A percentile compares a stretch with the other conserved stretches of the same genome.
Conservation (phyloP, 2,113 vertebrate species). For the Neopipo cinnamomea region DNA sequence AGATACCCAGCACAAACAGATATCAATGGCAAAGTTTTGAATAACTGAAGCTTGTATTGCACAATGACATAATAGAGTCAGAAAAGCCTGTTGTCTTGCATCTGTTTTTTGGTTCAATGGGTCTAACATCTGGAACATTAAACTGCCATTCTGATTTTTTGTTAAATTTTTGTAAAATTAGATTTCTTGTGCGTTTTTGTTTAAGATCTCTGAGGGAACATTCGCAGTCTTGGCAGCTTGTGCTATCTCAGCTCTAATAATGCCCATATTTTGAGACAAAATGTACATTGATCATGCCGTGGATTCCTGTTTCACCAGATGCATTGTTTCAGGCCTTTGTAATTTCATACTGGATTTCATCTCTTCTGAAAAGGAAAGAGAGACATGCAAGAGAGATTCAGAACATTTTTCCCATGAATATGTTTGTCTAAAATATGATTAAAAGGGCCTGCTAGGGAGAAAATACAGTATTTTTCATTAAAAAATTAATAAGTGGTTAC, state of each 20-base stretch:
- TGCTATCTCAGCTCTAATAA: conserved; percentile 47
- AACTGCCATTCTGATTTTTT: conserved; percentile 36
- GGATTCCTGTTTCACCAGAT: conserved; percentile 42
- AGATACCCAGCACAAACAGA: background rate
- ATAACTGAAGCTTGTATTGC: background rate
- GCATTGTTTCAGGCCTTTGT: conserved; percentile 42
- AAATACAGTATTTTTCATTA: background rate
- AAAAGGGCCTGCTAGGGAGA: background rate
- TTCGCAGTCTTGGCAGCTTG: conserved; percentile 5
- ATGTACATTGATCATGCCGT: conserved; percentile 7
- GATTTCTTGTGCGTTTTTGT: conserved; percentile 23
- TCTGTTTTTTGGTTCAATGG: conserved; percentile 42
- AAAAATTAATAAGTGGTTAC: background rate
- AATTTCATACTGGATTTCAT: conserved; percentile 64
- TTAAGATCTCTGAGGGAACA: conserved; percentile 32
- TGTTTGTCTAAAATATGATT: conserved; percentile 49
- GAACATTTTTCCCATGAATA: conserved; percentile 56
- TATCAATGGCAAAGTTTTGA: background rate
- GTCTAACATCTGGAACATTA: conserved; percentile 52
- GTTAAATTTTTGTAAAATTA: conserved; percentile 57
- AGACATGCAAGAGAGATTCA: conserved; percentile 2
- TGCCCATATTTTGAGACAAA: conserved; percentile 50
- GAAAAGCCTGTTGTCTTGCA: background rate
- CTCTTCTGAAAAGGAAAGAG: conserved; percentile 35
- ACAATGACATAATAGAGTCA: background rate